These are phyloP conservation scores for Noturus placidus DNA, from an alignment of 2,113 vertebrate genomes.

Conservation along the genomic window DNA sequence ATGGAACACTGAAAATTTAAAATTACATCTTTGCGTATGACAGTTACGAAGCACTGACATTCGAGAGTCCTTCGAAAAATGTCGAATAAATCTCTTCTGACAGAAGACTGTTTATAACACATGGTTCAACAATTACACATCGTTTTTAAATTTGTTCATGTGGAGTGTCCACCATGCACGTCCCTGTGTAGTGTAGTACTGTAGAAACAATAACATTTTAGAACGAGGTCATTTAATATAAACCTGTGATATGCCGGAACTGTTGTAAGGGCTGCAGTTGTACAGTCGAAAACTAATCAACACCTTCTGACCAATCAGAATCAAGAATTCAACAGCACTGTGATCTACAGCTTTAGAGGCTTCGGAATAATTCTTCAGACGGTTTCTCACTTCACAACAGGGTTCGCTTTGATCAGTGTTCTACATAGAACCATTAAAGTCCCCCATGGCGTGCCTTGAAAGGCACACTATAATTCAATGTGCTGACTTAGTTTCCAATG, in stretches of 20 bases:
- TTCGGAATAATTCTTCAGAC: not conserved
- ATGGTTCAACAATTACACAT: too few relatives aligned
- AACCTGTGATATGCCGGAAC: not conserved
- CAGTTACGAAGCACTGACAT: not conserved
- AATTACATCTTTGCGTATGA: not conserved
- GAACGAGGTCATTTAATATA: not conserved
- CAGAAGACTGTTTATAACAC: not conserved
- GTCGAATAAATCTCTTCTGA: not conserved
- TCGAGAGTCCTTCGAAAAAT: not conserved
- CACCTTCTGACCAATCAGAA: slow-evolving; percentile 1
- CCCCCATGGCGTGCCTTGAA: not conserved
- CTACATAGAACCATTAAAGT: not conserved
- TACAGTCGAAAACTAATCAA: not conserved
- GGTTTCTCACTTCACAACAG: not conserved
- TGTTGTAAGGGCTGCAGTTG: not conserved
- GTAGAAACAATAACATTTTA: not conserved
- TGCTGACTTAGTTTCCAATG: too few relatives aligned
- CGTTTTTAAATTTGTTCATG: not conserved
- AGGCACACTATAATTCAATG: too few relatives aligned
- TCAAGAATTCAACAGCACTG: not conserved
- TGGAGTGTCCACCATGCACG: not conserved
- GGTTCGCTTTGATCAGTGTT: not conserved
- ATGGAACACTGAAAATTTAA: not conserved
- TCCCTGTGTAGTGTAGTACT: not conserved
- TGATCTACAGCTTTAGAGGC: not conserved